Base-by-base conservation (phyloP, 2,888 invertebrate genomes). In the Oxycera nigricornis region DNA sequence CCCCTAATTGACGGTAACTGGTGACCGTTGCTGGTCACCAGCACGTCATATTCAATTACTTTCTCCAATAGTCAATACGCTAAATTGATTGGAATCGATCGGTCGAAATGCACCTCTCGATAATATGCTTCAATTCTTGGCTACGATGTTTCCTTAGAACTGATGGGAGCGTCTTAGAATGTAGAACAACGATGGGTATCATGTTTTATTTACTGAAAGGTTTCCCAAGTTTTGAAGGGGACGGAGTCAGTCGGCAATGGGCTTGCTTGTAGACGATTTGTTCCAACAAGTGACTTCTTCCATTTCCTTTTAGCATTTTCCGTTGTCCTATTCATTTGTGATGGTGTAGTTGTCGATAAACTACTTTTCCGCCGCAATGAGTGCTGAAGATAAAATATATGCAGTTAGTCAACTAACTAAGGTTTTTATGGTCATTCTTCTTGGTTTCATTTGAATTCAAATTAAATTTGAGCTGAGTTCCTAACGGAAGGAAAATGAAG, bases 71-170 rank as follows among this genome's bases (percentile, higher is more conserved):
- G 7, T 1, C n/a, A 65, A 39, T 24, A 30, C 30, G 41, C 30
- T 65, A 65, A 65, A 65, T 65, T 65, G 65, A 41, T 65, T 65
- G 65, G 30, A 24, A 65, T 65, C 39, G 65, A 65, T 65, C 26
- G 46, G 17, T 11, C 31, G 31, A 31, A 30, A 31, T 61, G 11
- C 30, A 61, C 31, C 20, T 61, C 31, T 26, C 26, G 14, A 2
- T 30, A 31, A 30, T 31, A n/a, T 61, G 30, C 2, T 24, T 26
- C 2, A 26, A 9, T 9, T 46, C 6, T 2, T n/a, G 17, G 46
- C 46, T 3, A 46, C 17, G n/a, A n/a, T 55, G 20, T 55, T 24
- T 61, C 61, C 20, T 31, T 17, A 55, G 52, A 61, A 31, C 20
- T 17, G 2, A 61, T 17, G 30, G 61, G 17, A 61, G 28, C 61